A percentile compares a stretch with the other conserved stretches of the same genome.
These are phyloP conservation scores for Saccopteryx leptura DNA, from an alignment of 2,113 vertebrate species.

Conservation along the genomic window DNA sequence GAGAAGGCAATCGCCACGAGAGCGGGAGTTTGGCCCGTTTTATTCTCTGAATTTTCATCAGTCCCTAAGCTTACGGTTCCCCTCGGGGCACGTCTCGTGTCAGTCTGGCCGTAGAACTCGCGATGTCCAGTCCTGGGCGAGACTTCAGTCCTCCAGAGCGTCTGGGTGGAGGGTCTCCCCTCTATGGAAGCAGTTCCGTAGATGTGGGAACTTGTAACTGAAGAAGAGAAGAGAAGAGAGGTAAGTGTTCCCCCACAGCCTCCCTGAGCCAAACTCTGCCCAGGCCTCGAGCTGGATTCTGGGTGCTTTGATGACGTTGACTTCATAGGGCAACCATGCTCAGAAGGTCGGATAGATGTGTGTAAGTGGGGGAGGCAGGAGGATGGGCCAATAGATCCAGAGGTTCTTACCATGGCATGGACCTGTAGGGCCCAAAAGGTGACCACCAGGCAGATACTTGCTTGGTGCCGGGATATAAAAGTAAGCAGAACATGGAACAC, in stretches of 20 bases:
- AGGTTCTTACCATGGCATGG: not conserved
- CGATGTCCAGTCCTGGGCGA: conserved; percentile 89
- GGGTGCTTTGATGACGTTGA: not conserved
- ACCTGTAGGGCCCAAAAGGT: too few species aligned
- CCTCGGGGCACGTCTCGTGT: conserved; percentile 84
- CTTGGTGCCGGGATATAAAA: not conserved
- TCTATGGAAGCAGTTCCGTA: conserved; percentile 88
- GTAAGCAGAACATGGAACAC: not conserved
- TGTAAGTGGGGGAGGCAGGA: not conserved
- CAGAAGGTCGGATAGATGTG: not conserved
- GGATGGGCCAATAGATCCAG: not conserved
- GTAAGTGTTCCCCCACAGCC: not conserved
- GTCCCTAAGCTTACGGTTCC: not conserved
- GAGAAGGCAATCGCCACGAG: not conserved
- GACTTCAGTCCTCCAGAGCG: conserved; percentile 89
- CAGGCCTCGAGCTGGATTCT: not conserved
- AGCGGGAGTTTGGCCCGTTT: not conserved
- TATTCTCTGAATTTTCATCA: not conserved
- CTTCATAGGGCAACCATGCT: not conserved
- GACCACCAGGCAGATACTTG: not conserved
- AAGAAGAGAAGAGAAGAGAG: not conserved
- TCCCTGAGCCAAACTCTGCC: not conserved
- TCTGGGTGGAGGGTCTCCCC: conserved; percentile 91
- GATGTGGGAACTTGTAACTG: conserved; percentile 87
- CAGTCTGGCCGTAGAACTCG: conserved; percentile 92